Base-by-base conservation (phyloP, 2,888 invertebrate species). In the Oscheius sp. region DNA sequence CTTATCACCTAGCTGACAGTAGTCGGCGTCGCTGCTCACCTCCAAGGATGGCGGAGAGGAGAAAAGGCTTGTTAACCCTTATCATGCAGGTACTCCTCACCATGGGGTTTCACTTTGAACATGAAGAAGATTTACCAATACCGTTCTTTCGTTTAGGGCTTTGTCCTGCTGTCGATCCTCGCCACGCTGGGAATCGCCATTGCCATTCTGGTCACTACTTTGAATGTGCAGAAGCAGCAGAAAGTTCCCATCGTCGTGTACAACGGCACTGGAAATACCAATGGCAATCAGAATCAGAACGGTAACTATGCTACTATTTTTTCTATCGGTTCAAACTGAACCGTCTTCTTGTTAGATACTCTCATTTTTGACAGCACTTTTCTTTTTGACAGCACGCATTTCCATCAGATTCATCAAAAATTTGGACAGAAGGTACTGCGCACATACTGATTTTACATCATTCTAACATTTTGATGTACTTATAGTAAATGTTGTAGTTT, bases 151-250 rank as follows among this genome's bases (percentile, higher is more conserved):
- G 21, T n/a, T n/a, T 48, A 63, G 63, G 63, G 42, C 35, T 68
- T 70, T 47, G n/a, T 62, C 10, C 33, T 73, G n/a, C 73, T 73
- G 29, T 11, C 55, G 11, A 11, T 53, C 9, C 57, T 74, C 13
- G 80, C 77, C 48, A 76, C 77, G 13, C 76, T 83, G 11, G 83
- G 83, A 74, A 77, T 83, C 0, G 74, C 74, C 4, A 83, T 83
- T 48, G 79, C 78, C 9, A 77, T 77, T 53, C 80, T 83, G 29
- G 72, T 83, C 50, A 79, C 75, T 32, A 71, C 79, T 2, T 60
- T 70, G 63, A 77, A 77, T 59, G 75, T 62, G 32, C 68, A 70
- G 33, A 78, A 66, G 62, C 74, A 76, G 13, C 75, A 80, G 47
- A 59, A 58, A 13, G 4, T 42, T 42, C 42, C 42, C 3, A 42